Evolutionary conservation across 1,140 invertebrate species (phyloP), one percentile per base, ranked within the genome.

Genomic region (Paraescarpia echinospica): DNA sequence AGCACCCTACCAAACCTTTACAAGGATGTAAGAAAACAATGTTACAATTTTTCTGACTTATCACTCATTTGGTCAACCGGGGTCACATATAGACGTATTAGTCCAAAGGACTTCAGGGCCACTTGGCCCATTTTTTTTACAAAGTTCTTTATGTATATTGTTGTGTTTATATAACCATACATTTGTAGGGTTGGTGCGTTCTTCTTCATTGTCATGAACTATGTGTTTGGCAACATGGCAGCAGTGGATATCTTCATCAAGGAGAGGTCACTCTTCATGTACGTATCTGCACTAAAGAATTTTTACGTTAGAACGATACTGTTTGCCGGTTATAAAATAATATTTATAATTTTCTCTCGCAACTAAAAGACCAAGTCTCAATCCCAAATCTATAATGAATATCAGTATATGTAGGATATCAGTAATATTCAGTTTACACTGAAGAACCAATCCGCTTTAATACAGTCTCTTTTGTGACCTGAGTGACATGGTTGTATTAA

Each of bases 151-250:
- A 18, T 18, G 59, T 77, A 18, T 77, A 18, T 77, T 77, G 59
- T 77, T 31, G 27, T 77, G 59, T 0, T 34, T 33, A 89, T 90
- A 34, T 91, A 14, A 59, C 14, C 4, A 31, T 59, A n/a, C 35
- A 31, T 51, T 48, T 91, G 33, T 89, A 94, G 93, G 59, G 93
- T 93, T 5, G 93, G 93, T 59, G 93, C 93, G 4, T 93, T 94
- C 92, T 93, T 94, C 92, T 94, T 94, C 92, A 93, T 94, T 77
- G 92, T 94, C 5, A 93, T 94, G 92, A 94, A 93, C 51, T 91
- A 92, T 51, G 92, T 93, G 27, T 94, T 94, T 90, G 92, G 92
- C 22, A 94, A 93, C 35, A 92, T 94, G 91, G 91, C 93, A 27
- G 92, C 93, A 1, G 89, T 94, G 35, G 93, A 94, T 34, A 77